These are phyloP conservation scores for Acestrorhynchus altus DNA, from an alignment of 2,797 vertebrate species.

Conservation along the genomic window DNA sequence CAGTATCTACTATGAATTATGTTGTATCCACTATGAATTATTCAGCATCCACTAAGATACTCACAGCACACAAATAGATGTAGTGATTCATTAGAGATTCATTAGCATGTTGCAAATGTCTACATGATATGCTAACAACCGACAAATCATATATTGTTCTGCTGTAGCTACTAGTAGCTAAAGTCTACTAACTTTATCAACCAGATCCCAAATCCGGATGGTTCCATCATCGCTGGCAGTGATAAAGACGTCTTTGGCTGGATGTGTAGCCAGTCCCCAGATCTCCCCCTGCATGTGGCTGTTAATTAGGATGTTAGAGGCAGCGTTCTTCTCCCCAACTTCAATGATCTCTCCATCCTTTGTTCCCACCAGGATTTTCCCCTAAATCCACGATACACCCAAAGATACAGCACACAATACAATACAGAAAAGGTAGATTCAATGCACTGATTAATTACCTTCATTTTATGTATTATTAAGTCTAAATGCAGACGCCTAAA, in stretches of 20 bases:
- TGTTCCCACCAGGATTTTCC: slow-evolving; percentile 95
- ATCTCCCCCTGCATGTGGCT: slow-evolving; percentile 94
- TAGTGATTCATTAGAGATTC: too few relatives aligned
- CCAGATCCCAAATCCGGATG: slow-evolving; percentile 93
- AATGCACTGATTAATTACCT: not conserved
- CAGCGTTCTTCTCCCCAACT: slow-evolving; percentile 95
- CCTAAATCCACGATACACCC: slow-evolving; percentile 76
- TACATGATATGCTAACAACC: too few relatives aligned
- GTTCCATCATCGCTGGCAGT: slow-evolving; percentile 93
- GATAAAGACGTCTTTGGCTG: slow-evolving; percentile 91
- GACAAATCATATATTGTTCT: too few relatives aligned
- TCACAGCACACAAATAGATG: too few relatives aligned
- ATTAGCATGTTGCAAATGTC: too few relatives aligned
- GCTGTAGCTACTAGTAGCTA: not conserved
- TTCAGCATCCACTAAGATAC: too few relatives aligned
- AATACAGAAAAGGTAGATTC: not conserved
- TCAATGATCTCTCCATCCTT: slow-evolving; percentile 97
- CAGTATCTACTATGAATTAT: too few relatives aligned
- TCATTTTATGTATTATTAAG: not conserved
- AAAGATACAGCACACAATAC: not conserved
- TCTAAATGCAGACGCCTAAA: too few relatives aligned
- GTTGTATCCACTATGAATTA: too few relatives aligned
- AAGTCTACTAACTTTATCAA: slow-evolving; percentile 83
- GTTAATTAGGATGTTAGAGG: slow-evolving; percentile 93
- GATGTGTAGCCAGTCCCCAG: slow-evolving; percentile 93